These are phyloP conservation scores for Onychomys torridus DNA, from an alignment of 2,797 vertebrate species.

Conservation along the genomic window DNA sequence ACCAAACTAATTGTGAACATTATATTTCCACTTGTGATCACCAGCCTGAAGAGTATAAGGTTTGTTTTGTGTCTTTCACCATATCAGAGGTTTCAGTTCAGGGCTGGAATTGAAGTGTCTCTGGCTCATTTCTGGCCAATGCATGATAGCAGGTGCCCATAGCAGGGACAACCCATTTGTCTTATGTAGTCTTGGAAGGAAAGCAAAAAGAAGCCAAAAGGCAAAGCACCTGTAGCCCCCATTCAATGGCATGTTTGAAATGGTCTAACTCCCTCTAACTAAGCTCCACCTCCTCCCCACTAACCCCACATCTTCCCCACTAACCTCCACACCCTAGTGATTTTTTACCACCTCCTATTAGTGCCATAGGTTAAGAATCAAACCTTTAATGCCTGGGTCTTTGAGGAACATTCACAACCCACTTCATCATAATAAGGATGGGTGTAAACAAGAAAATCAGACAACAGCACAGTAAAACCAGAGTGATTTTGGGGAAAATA, in stretches of 20 bases:
- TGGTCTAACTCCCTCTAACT: no score
- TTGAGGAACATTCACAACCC: no score
- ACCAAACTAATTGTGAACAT: not conserved
- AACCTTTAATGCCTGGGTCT: not conserved
- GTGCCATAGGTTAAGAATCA: not conserved
- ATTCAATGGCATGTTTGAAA: accelerated
- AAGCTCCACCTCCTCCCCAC: not conserved
- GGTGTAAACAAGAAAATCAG: not conserved
- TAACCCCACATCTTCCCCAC: not conserved
- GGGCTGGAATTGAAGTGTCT: not conserved
- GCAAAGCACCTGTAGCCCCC: not conserved
- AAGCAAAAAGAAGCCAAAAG: not conserved
- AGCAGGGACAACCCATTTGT: not conserved
- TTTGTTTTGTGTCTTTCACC: not conserved
- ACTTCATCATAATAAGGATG: not conserved
- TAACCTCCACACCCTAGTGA: not conserved
- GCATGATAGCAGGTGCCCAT: accelerated
- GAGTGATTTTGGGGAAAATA: not conserved
- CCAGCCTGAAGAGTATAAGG: not conserved
- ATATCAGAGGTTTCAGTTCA: not conserved
- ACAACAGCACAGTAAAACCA: not conserved
- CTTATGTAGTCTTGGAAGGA: not conserved
- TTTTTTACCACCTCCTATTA: not conserved
- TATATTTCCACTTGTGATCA: not conserved
- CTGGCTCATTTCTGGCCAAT: not conserved